phyloP scores from a whole-genome alignment of 2,797 vertebrate genomes.

The Leptatherina wallacei region DNA sequence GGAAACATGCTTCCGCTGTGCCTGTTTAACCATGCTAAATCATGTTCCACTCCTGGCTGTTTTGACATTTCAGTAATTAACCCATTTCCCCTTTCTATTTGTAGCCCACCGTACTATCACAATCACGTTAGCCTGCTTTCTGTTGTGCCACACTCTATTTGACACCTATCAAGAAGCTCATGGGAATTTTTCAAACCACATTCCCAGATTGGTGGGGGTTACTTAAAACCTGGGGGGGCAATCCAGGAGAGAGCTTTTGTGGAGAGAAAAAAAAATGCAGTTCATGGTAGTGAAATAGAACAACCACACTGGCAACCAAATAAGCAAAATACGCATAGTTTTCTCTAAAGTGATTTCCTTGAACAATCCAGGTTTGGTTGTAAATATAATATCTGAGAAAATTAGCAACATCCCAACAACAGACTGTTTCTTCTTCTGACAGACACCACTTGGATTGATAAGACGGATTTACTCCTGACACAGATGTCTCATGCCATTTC shows the following conservation, averaged over 20 bases:
- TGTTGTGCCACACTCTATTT: slow-evolving; percentile 19
- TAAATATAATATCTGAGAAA: slow-evolving; percentile 11
- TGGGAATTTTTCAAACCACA: slow-evolving; percentile 3
- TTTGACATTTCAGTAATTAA: slow-evolving; percentile 69
- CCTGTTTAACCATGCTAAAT: slow-evolving; percentile 60
- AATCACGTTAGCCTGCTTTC: slow-evolving; percentile 40
- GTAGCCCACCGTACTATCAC: slow-evolving; percentile 31
- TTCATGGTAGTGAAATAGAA: not conserved
- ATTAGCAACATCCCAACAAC: not conserved
- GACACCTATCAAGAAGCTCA: slow-evolving; percentile 33
- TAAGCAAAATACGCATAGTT: not conserved
- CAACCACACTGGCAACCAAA: not conserved
- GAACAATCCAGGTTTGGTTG: slow-evolving; percentile 5
- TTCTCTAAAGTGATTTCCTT: slow-evolving; percentile 7
- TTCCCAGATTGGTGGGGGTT: slow-evolving; percentile 8
- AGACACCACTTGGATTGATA: slow-evolving; percentile 17
- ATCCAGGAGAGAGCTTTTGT: not conserved
- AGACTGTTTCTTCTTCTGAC: not conserved
- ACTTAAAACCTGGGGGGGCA: slow-evolving; percentile 31
- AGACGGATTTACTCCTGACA: slow-evolving; percentile 26
- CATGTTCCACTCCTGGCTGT: slow-evolving; percentile 61
- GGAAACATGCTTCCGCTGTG: slow-evolving; percentile 51
- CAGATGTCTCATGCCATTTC: slow-evolving; percentile 21
- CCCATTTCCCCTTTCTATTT: slow-evolving; percentile 56
- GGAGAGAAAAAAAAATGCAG: not conserved